Base-by-base conservation (phyloP, 2,113 vertebrate species). In the Xiphophorus hellerii region DNA sequence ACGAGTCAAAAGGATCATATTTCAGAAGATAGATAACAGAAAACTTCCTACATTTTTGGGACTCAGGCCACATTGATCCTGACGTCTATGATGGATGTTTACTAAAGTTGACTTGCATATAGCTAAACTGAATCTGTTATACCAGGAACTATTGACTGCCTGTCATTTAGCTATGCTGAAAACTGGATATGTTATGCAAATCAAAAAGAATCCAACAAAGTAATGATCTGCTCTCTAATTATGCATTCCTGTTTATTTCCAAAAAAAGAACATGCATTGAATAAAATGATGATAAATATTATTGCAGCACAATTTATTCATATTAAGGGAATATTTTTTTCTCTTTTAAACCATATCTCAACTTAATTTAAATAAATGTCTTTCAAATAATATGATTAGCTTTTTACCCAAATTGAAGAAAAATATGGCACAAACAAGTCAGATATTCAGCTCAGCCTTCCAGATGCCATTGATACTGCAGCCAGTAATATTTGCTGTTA, bases 1-100 rank as follows among this genome's bases (percentile, higher is more conserved):
- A 64, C 77, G 30, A 88, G 83, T 81, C 73, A 73, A 37, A 54
- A 72, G 77, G 63, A 83, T 89, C 76, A 73, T 69, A 14, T 77
- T 78, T 77, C 22, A 71, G 63, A 80, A 77, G 42, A 63, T 33
- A 44, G 30, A 69, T 42, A 71, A 77, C 74, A 73, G 29, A 25
- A 58, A 29, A 76, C 81, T 70, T 84, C 69, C 74, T 71, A 48
- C 73, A 64, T 71, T 78, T 86, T 73, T 80, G 62, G 81, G 64
- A 58, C 71, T 80, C 22, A 30, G 73, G 39, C 51, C n/a, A 42
- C 64, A 80, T 69, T 67, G 48, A 42, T 81, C 35, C 68, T 83
- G 72, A 82, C 69, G 77, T 62, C 22, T 28, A 3, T 68, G 72
- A 78, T 27, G 63, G 70, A 77, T 72, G 58, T 20, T 14, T 44